These are phyloP conservation scores for Venturia canescens DNA, from an alignment of 1,140 invertebrate genomes.

Conservation along the genomic window DNA sequence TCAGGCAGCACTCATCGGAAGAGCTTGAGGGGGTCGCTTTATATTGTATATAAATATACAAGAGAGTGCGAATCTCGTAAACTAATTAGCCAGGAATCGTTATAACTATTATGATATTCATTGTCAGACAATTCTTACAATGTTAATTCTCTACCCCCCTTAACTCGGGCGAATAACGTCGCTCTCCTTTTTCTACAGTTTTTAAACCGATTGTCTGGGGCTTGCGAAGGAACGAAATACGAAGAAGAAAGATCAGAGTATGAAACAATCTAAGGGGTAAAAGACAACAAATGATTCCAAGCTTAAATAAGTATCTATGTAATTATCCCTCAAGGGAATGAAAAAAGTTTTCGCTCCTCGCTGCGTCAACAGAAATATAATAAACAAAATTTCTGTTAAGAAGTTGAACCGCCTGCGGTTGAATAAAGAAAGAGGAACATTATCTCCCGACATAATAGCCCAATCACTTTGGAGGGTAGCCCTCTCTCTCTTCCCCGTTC, in stretches of 20 bases:
- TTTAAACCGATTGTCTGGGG: neutral
- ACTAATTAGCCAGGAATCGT: slow-evolving; percentile 38
- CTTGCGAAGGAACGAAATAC: too few relatives aligned
- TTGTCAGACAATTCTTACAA: slow-evolving; percentile 36
- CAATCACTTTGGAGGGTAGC: slow-evolving; percentile 23
- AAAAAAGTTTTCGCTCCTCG: neutral
- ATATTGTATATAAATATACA: neutral
- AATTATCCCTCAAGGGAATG: neutral
- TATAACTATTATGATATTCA: slow-evolving; percentile 34
- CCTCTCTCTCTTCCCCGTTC: neutral
- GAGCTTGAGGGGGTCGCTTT: slow-evolving; percentile 12
- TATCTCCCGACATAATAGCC: slow-evolving; percentile 20
- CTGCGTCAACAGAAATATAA: neutral
- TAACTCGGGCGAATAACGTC: neutral
- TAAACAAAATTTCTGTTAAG: neutral
- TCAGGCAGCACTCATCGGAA: slow-evolving; percentile 23
- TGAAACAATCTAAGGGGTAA: neutral
- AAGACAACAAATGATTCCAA: neutral
- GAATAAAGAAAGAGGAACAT: slow-evolving; percentile 18
- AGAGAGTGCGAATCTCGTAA: slow-evolving; percentile 18
- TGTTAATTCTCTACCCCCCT: slow-evolving; percentile 3
- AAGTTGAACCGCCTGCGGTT: slow-evolving; percentile 12
- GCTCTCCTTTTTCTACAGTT: neutral
- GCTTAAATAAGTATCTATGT: neutral
- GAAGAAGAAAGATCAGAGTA: too few relatives aligned